Evolutionary conservation across 2,888 invertebrate species (phyloP), one percentile per base, ranked within the genome.

Genomic region (Syritta pipiens): DNA sequence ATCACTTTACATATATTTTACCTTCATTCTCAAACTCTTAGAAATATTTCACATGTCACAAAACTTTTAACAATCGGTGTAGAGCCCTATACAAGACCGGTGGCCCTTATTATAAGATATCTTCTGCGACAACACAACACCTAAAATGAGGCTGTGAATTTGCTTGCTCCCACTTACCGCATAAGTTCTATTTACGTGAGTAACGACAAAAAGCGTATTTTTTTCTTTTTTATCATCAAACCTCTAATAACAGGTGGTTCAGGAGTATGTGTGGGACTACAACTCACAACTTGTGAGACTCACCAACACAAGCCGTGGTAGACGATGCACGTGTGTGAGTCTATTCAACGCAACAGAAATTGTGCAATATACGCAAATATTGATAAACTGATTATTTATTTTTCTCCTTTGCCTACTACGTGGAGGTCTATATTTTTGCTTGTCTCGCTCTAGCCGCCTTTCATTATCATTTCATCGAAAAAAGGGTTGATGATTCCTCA

Each of bases 401-500:
- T n/a, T n/a, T n/a, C n/a, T n/a, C n/a, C n/a, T n/a, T n/a, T n/a
- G n/a, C n/a, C n/a, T n/a, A n/a, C n/a, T n/a, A n/a, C n/a, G n/a
- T n/a, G n/a, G n/a, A n/a, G n/a, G n/a, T n/a, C n/a, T n/a, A n/a
- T n/a, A n/a, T n/a, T n/a, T n/a, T n/a, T n/a, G n/a, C n/a, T n/a
- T n/a, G n/a, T n/a, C n/a, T n/a, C n/a, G n/a, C n/a, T n/a, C n/a
- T n/a, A n/a, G n/a, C n/a, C n/a, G n/a, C n/a, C n/a, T 65, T 53
- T 53, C 32, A 44, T 46, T 44, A 37, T 24, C 46, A 22, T 26
- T 51, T 26, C 26, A 55, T 55, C 44, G 46, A 30, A 32, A 53
- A 65, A 71, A 60, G 63, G 76, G 77, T 65, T 65, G 60, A 67
- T 65, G 59, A 69, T 77, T 77, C 65, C 71, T 71, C 65, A 71